A percentile compares a stretch with the other conserved stretches of the same genome.
Evolutionary conservation across 2,797 vertebrate species (phyloP).

Genomic region (Sebastes wilsoni): DNA sequence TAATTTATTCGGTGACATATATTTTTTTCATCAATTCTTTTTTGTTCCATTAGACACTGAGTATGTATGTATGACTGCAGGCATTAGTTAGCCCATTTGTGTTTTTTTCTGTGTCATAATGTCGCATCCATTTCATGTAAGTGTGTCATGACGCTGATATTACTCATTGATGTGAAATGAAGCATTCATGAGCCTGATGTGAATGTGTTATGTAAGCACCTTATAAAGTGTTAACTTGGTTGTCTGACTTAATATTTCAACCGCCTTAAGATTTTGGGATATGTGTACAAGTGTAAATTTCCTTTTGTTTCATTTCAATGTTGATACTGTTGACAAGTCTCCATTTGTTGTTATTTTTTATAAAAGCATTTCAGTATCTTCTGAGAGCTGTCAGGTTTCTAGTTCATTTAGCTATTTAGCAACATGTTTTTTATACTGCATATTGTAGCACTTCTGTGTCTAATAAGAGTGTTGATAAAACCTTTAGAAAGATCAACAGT

Average conservation of each 20-base stretch:
- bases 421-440: constrained; percentile 87
- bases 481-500: constrained; percentile 77
- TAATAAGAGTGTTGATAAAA: constrained; percentile 81
- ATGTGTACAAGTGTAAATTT: constrained; percentile 81
- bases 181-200: constrained; percentile 72
- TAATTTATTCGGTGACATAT: constrained; percentile 12
- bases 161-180: constrained; percentile 66
- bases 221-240: constrained; percentile 76
- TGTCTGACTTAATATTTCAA: constrained; percentile 84
- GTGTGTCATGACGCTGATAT: constrained; percentile 42
- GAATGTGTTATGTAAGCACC: constrained; percentile 72
- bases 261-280: constrained; percentile 87
- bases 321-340: constrained; percentile 81
- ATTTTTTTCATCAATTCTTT: neutral
- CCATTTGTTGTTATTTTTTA: constrained; percentile 80
- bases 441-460: constrained; percentile 89
- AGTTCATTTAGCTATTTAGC: constrained; percentile 83
- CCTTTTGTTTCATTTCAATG: constrained; percentile 77
- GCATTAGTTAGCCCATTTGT: constrained; percentile 33
- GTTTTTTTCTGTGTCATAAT: constrained; percentile 18
- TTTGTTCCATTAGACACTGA: constrained; percentile 14
- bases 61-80: constrained; percentile 11
- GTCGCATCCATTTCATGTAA: constrained; percentile 33
- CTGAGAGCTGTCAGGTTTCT: constrained; percentile 83
- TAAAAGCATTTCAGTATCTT: constrained; percentile 81